Conservation (phyloP, 2,888 invertebrate species). For the Leptura quadrifasciata region DNA sequence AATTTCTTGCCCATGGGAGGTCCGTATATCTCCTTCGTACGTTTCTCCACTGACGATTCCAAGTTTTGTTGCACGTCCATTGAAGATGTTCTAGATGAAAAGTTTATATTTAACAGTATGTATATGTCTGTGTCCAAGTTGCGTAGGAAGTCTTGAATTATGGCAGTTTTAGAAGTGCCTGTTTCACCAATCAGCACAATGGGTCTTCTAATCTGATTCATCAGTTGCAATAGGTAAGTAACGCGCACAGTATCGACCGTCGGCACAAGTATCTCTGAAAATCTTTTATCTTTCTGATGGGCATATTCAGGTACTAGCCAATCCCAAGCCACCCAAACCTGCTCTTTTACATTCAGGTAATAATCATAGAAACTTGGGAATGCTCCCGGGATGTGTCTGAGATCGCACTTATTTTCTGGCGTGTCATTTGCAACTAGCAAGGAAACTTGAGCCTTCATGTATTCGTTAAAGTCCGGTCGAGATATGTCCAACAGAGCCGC, state of each 20-base stretch:
- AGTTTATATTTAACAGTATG: slow-evolving; percentile 90
- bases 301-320: slow-evolving; percentile 85
- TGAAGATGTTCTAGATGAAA: slow-evolving; percentile 93
- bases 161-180: slow-evolving; percentile 94
- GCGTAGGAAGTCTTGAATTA: slow-evolving; percentile 87
- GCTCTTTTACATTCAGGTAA: slow-evolving; percentile 81
- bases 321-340: slow-evolving; percentile 90
- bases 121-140: slow-evolving; percentile 82
- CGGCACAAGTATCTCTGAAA: slow-evolving; percentile 91
- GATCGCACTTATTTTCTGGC: slow-evolving; percentile 78
- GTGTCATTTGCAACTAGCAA: slow-evolving; percentile 83
- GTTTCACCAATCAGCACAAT: slow-evolving; percentile 92
- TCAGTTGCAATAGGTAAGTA: slow-evolving; percentile 85
- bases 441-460: slow-evolving; percentile 79
- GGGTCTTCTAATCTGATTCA: slow-evolving; percentile 86
- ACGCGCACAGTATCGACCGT: slow-evolving; percentile 91
- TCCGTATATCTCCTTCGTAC: slow-evolving; percentile 92
- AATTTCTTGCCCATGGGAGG: slow-evolving; percentile 93
- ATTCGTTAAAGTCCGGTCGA: slow-evolving; percentile 85
- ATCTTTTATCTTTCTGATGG: slow-evolving; percentile 82
- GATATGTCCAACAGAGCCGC: slow-evolving; percentile 84
- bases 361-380: slow-evolving; percentile 89
- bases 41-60: slow-evolving; percentile 91
- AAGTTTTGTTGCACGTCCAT: slow-evolving; percentile 92
- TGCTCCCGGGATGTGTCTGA: slow-evolving; percentile 84